A percentile compares a stretch with the other conserved stretches of the same genome.
These are phyloP conservation scores for Malurus melanocephalus DNA, from an alignment of 2,113 vertebrate genomes.

Conservation along the genomic window DNA sequence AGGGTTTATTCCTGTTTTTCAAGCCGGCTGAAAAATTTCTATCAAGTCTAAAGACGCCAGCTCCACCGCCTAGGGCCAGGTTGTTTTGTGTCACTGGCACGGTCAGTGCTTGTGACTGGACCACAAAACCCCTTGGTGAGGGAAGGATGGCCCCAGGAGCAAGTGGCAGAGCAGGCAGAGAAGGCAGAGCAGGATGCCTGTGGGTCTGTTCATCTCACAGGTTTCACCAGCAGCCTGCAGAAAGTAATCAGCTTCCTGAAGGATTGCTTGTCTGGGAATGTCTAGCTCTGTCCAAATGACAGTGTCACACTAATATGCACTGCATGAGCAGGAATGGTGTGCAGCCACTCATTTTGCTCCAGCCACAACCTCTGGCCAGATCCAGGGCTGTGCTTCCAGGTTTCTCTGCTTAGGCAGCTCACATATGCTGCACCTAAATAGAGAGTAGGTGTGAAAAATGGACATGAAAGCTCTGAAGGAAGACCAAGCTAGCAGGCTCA, in stretches of 20 bases:
- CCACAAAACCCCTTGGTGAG: neutral
- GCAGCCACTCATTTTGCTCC: neutral
- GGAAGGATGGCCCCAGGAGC: neutral
- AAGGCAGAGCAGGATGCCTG: neutral
- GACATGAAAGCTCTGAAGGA: neutral
- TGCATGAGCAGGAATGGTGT: neutral
- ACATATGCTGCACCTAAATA: neutral
- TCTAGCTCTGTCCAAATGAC: accelerated
- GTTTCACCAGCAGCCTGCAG: neutral
- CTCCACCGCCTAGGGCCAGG: neutral
- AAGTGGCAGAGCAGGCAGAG: neutral
- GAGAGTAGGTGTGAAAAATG: neutral
- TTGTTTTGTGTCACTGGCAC: neutral
- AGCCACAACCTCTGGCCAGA: neutral
- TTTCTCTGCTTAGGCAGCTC: neutral
- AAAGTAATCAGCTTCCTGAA: neutral
- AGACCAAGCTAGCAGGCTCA: neutral
- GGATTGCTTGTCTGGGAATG: neutral
- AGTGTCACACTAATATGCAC: neutral
- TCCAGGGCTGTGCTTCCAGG: neutral
- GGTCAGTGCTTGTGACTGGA: neutral
- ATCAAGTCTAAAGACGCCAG: neutral
- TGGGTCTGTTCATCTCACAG: neutral
- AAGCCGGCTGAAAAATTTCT: neutral
- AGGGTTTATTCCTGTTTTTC: neutral